phyloP scores from a whole-genome alignment of 37 sponge, comb jelly and placozoan genomes.

The Petrosia ficiformis region DNA sequence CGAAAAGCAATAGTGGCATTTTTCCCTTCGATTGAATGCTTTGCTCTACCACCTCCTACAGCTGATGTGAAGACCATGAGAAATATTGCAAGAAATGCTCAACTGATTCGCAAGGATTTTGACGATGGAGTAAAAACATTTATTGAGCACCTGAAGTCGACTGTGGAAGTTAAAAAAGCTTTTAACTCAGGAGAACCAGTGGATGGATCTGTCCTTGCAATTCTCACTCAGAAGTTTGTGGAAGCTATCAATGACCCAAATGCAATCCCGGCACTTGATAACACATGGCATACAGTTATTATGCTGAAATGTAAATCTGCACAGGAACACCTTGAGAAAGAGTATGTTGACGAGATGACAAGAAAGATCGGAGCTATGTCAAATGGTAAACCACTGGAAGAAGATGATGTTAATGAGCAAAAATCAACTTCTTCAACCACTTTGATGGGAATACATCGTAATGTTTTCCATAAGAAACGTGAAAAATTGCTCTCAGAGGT shows the following conservation, averaged over 20 bases:
- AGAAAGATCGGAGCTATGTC: not conserved
- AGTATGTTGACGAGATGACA: slow-evolving; percentile 25
- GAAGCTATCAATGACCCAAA: slow-evolving; percentile 39
- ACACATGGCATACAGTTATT: slow-evolving; percentile 27
- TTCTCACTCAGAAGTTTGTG: slow-evolving; percentile 6
- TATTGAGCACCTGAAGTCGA: not conserved
- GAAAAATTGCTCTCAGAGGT: not conserved
- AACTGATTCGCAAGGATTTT: slow-evolving; percentile 10
- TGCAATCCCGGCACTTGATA: slow-evolving; percentile 20
- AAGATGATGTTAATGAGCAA: too few species aligned
- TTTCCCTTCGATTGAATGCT: slow-evolving; percentile 38
- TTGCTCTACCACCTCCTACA: slow-evolving; percentile 17
- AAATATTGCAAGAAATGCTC: slow-evolving; percentile 3
- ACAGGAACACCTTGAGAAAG: not conserved
- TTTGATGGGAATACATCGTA: slow-evolving; percentile 22
- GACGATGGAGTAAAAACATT: not conserved
- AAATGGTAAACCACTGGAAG: slow-evolving; percentile 34
- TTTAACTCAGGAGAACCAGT: not conserved
- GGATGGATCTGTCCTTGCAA: slow-evolving; percentile 21
- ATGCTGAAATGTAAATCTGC: not conserved
- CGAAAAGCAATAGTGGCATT: not conserved
- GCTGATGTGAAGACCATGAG: slow-evolving; percentile 6
- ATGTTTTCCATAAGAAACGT: not conserved
- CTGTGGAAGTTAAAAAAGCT: slow-evolving; percentile 19
- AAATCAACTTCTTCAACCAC: too few species aligned